Base-by-base conservation (phyloP, 2,888 invertebrate genomes). In the Brenthis ino region DNA sequence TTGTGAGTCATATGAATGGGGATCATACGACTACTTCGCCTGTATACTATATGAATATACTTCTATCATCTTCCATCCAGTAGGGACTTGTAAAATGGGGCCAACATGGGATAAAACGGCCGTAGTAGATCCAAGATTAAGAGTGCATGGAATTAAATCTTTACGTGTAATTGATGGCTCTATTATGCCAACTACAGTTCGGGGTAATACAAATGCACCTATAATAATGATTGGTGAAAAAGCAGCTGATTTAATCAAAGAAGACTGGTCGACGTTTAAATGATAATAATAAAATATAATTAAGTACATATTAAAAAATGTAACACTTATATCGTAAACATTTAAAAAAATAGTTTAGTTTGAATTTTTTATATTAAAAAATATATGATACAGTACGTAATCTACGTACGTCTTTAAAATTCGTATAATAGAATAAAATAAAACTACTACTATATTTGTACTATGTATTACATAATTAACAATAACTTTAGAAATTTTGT, bases 151-250 rank as follows among this genome's bases (percentile, higher is more conserved):
- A 1, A 90, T 96, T 6, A 84, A 89, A 50, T 91, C 93, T 24
- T 82, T 96, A 47, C 88, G 96, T 77, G 96, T 96, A 0, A 93
- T 95, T 14, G 96, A 96, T 79, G 93, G 95, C 0, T 95, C 95
- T 0, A 93, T 95, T 24, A 95, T 95, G 95, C 95, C 95, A 0
- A 82, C 85, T 33, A 94, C 95, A 72, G 89, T 94, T 0, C 85
- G 94, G 79, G 96, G 96, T 6, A 97, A 97, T 83, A 97, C 97
- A 0, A 97, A 97, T 82, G 97, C 96, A 0, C 96, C 97, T 0
- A 94, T 95, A 0, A 95, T 97, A 14, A 97, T 97, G 97, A 97
- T 97, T 66, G 97, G 95, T 0, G 97, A 98, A 81, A 96, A 96
- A 77, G 96, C 94, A 0, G 94, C 96, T 1, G 97, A 97, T 85